Percentiles rank a stretch among this genome's conserved stretches.
phyloP scores from a whole-genome alignment of 2,888 invertebrate genomes.

The Pantelozetes paolii region DNA sequence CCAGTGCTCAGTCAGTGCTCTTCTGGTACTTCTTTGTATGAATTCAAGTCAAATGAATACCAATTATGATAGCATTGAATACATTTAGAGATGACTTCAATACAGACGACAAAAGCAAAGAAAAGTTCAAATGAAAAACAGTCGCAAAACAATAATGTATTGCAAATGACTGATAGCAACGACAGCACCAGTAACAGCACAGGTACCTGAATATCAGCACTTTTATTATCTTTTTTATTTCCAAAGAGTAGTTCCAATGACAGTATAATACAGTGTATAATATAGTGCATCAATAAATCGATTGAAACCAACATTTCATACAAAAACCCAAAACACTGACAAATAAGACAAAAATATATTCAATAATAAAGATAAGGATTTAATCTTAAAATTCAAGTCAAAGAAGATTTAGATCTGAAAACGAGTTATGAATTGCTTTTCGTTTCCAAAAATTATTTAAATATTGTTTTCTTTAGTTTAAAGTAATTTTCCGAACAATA shows the following conservation, averaged over 20 bases:
- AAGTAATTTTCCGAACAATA: conserved; percentile 35
- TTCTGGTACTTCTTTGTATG: background rate
- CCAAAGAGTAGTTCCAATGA: background rate
- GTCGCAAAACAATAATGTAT: background rate
- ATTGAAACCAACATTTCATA: background rate
- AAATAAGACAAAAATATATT: background rate
- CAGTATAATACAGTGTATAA: background rate
- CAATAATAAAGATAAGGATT: background rate
- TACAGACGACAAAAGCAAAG: background rate
- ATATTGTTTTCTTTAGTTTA: conserved; percentile 2
- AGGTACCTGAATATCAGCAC: background rate
- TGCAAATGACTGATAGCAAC: background rate
- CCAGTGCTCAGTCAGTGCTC: too few relatives aligned
- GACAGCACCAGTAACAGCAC: too few relatives aligned
- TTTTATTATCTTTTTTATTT: background rate
- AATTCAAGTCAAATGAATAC: background rate
- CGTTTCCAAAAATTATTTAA: background rate
- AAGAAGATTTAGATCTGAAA: background rate
- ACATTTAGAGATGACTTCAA: background rate
- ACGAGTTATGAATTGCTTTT: too few relatives aligned
- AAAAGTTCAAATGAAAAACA: background rate
- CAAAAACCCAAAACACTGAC: background rate
- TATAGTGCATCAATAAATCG: background rate
- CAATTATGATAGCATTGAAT: background rate
- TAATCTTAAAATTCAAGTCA: background rate